Base-by-base conservation (phyloP, 2,797 vertebrate species). In the Ctenochaetus hawaiiensis region DNA sequence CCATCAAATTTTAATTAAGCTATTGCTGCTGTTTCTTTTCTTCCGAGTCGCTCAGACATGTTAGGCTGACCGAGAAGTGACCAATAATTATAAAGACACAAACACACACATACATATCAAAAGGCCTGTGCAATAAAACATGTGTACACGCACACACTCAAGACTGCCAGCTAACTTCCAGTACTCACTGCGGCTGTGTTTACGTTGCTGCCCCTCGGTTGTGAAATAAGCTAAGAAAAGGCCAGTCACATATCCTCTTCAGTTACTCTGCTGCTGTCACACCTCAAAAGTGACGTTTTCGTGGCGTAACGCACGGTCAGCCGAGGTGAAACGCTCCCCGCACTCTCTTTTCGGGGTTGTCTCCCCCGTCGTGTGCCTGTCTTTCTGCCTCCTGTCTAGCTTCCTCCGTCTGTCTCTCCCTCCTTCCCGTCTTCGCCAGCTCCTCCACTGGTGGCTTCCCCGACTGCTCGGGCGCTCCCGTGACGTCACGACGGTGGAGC, bases 101-200 rank as follows among this genome's bases (percentile, higher is more conserved):
- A 16, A 47, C 48, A 39, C 23, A 39, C 39, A 61, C 60, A 23
- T 22, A 17, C 45, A 48, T 11, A 2, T 17, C n/a, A n/a, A n/a
- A 30, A 54, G 80, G 81, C 82, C 65, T n/a, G 41, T 69, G 80
- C 68, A 47, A 72, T 72, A 80, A 71, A 67, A 60, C 77, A 81
- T 65, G 62, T 63, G 63, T 12, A 56, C 52, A 58, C 67, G 45
- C 76, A 72, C 76, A 54, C 75, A 20, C 62, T 39, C 67, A 47
- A 8, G n/a, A 69, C 77, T 80, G 80, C 63, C 77, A 68, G 82
- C 75, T 81, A 90, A 92, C 49, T 91, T 90, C 77, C 78, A 58
- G 12, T 83, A 93, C 90, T 92, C 90, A 93, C 91, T 89, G 88
- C 89, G 86, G 90, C 90, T 72, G 85, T 83, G 85, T 83, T 80